Conservation (phyloP, 2,888 invertebrate genomes). For the Himalopsyche kuldschensis region DNA sequence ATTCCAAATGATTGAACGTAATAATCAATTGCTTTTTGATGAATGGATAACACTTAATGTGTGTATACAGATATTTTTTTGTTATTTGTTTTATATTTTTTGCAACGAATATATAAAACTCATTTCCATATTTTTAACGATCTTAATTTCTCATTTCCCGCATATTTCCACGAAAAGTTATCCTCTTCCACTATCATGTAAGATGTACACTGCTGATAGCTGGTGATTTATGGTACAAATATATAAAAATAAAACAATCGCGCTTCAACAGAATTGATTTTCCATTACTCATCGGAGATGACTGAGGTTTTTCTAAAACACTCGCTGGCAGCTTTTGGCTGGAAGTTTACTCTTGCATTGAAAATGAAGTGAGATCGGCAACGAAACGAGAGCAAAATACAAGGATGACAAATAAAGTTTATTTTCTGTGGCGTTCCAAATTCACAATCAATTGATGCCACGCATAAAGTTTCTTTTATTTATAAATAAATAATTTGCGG, state of each 20-base stretch:
- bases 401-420: not conserved
- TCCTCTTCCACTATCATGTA: not conserved
- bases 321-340: not conserved
- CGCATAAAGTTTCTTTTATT: too few species aligned
- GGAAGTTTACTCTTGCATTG: not conserved
- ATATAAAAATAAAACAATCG: slow-evolving; percentile 20
- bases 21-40: too few species aligned
- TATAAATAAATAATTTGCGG: too few species aligned
- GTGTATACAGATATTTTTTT: too few species aligned
- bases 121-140: not conserved
- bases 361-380: slow-evolving; percentile 3
- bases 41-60: too few species aligned
- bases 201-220: not conserved
- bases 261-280: slow-evolving; percentile 18
- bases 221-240: slow-evolving; percentile 8
- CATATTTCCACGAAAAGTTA: not conserved
- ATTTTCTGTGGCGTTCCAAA: not conserved
- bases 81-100: too few species aligned
- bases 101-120: not conserved
- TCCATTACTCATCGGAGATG: slow-evolving; percentile 23
- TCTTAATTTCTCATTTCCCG: not conserved
- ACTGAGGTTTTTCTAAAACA: slow-evolving; percentile 10
- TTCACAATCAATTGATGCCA: too few species aligned
- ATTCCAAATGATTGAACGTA: too few species aligned
- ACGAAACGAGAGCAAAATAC: not conserved